Percentiles rank a stretch among this genome's conserved stretches.
Evolutionary conservation across 2,113 vertebrate genomes (phyloP).

Genomic region (Etia nguti): DNA sequence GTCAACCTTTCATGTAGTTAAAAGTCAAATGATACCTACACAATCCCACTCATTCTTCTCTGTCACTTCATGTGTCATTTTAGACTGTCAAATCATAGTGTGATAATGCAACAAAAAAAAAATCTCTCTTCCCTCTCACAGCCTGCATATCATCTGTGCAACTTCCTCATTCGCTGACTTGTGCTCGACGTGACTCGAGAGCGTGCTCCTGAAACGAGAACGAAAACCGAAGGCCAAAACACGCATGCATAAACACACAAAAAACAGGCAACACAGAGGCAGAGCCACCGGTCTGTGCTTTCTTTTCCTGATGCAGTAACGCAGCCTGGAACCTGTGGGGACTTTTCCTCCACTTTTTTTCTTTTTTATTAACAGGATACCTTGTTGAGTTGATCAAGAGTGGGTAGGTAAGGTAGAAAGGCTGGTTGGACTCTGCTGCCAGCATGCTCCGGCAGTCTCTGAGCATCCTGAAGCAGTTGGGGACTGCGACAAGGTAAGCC

Average conservation of each 20-base stretch:
- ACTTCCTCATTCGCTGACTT: slow-evolving; percentile 71
- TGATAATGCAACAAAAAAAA: neutral
- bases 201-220: slow-evolving; percentile 42
- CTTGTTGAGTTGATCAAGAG: neutral
- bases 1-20: neutral
- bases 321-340: neutral
- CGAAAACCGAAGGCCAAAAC: slow-evolving; percentile 1
- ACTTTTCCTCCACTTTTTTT: neutral
- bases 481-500: slow-evolving; percentile 55
- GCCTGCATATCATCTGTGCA: slow-evolving; percentile 10
- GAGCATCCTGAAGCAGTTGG: slow-evolving; percentile 71
- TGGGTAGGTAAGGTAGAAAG: neutral
- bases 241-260: neutral
- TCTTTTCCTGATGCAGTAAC: neutral
- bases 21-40: neutral
- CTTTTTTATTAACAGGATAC: neutral
- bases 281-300: neutral
- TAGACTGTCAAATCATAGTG: neutral
- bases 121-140: slow-evolving; percentile 34
- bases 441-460: slow-evolving; percentile 74
- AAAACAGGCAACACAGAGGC: neutral
- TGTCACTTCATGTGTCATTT: neutral
- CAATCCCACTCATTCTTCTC: neutral
- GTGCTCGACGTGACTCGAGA: neutral
- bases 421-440: neutral